These are phyloP conservation scores for Lepus oiostolus DNA, from an alignment of 2,797 vertebrate species.

Conservation along the genomic window DNA sequence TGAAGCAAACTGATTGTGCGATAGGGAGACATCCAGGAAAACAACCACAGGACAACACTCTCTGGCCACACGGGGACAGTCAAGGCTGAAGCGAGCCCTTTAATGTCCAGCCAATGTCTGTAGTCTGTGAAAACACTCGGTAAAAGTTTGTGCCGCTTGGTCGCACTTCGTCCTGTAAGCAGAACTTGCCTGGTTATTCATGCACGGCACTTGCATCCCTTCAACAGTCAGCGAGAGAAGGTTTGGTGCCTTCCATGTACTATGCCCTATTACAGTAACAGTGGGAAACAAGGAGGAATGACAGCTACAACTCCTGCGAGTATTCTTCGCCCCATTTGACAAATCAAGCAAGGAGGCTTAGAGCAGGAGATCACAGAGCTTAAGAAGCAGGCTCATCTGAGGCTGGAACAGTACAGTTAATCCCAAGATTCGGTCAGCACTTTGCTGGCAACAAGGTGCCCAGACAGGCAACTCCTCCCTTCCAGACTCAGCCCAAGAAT, in stretches of 20 bases:
- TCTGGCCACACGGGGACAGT: constrained; percentile 15
- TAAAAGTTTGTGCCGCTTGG: constrained; percentile 3
- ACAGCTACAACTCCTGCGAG: not conserved
- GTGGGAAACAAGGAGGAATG: not conserved
- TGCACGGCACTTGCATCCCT: not conserved
- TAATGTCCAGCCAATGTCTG: constrained; percentile 66
- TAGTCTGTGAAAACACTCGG: constrained; percentile 47
- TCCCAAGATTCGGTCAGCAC: accelerated
- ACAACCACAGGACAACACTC: constrained; percentile 25
- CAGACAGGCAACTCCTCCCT: not conserved
- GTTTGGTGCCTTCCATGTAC: not conserved
- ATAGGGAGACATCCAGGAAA: constrained; percentile 50
- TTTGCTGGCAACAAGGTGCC: not conserved
- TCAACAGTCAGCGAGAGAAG: not conserved
- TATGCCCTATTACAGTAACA: not conserved
- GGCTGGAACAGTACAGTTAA: not conserved
- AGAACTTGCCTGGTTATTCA: constrained; percentile 29
- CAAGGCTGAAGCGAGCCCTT: not conserved
- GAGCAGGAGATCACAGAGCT: not conserved
- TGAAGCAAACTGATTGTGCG: not conserved
- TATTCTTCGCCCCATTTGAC: not conserved
- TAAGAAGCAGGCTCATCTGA: not conserved
- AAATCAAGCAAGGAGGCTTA: not conserved
- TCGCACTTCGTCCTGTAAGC: constrained; percentile 10
- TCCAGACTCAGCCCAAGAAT: not conserved